Evolutionary conservation across 2,797 vertebrate species (phyloP), one percentile per base, ranked within the genome.

Genomic region (Buceros bicornis): DNA sequence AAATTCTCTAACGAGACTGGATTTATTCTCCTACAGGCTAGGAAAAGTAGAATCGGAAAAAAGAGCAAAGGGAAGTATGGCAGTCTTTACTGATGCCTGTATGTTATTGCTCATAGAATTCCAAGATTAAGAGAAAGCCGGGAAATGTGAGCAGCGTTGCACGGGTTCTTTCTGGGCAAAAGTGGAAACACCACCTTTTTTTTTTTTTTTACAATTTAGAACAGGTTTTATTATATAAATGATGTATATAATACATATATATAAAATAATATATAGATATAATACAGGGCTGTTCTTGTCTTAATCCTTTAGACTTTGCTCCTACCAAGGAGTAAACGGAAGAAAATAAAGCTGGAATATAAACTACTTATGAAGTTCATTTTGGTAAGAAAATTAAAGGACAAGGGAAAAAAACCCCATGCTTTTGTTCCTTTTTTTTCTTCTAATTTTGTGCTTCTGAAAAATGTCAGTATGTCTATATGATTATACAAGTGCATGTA

Each of bases 1-100:
- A 93, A 95, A 93, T 86, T 88, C 83, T 92, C 71, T 50, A 94
- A 77, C 31, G 64, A 67, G 88, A 90, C 85, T 80, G 73, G 57
- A 82, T 51, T 77, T 13, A n/a, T 54, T 90, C 88, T 95, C 56
- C 73, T 92, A 69, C 14, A 81, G 45, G 57, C 58, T 13, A n/a
- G 29, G 53, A 85, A 86, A 89, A 80, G 64, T 16, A 90, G 65
- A 77, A 79, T 43, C 71, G 90, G 71, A 93, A 62, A 95, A 95
- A 95, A 87, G 57, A 93, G 67, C 31, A 82, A 62, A 82, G 43
- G 33, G n/a, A 88, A 29, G 24, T 77, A 82, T 26, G 92, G 74
- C 24, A 71, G 50, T 60, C 48, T 90, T 82, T 70, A 61, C 58
- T n/a, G 53, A 51, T 57, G 73, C 37, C 51, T 89, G 20, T 73